Evolutionary conservation across 2,797 vertebrate genomes (phyloP), one percentile per base, ranked within the genome.

Genomic region (Muscicapa comitata): DNA sequence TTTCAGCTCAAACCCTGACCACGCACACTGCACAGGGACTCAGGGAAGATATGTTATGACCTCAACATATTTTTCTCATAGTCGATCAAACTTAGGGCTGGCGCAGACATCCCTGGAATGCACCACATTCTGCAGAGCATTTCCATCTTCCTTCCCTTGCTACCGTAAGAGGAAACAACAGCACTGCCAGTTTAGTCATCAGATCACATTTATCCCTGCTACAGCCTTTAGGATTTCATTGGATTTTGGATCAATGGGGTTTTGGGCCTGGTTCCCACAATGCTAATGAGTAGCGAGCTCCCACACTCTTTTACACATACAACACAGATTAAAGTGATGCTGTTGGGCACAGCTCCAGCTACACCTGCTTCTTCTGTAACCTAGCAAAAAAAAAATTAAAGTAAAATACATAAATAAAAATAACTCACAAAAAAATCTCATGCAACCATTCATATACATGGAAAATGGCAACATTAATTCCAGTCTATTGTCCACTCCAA

Each of bases 221-320:
- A 37, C 6, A 94, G 80, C 73, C 90, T 75, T 55, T 53, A 55
- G 79, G 76, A 59, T 74, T 92, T 88, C 18, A 86, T 25, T 70
- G 80, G 61, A 88, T 92, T 96, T 84, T 63, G 51, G 31, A 95
- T 93, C 90, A 70, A 58, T 72, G 42, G 57, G 29, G 17, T n/a
- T 84, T 94, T 93, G 79, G 76, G 71, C 26, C 47, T 88, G 35
- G 20, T 73, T 90, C 40, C 58, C 43, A 72, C 18, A 55, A 45
- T 26, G 51, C 51, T 89, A 92, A 90, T 3, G 4, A 42, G 10
- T 2, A 73, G 54, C 2, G 25, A 93, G 77, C 33, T 89, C 63
- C 23, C 51, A 76, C 18, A 3, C 23, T 58, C 20, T 82, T 86
- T 47, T 35, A 50, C 31, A 29, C 1, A 0, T 38, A 28, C 21